Base-by-base conservation (phyloP, 2,888 invertebrate species). In the Ganaspis brasiliensis region DNA sequence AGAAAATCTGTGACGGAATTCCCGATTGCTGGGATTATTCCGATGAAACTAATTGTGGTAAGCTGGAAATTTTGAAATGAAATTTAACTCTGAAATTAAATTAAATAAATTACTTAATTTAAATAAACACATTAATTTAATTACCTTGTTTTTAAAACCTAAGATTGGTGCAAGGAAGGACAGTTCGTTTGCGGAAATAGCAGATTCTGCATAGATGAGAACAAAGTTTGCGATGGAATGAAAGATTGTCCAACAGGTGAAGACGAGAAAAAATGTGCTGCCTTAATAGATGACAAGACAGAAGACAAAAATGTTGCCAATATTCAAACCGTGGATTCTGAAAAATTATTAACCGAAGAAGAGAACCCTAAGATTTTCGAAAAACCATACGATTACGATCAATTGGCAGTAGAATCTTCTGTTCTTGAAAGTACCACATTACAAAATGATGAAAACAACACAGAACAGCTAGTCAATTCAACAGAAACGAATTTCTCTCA, bases 21-120 rank as follows among this genome's bases (percentile, higher is more conserved):
- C 94, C 95, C 0, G 96, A 96, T 87, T 96, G 96, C 86, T 95
- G 95, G 94, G 96, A 96, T 89, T 96, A 94, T 87, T 95, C 96
- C 0, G 96, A 96, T 89, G 96, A 96, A 91, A 94, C 94, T 85
- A 93, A 94, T 82, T 96, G 96, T 89, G 96, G 96, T 96, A 93
- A 91, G 57, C 8, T 19, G 26, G 24, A 73, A 9, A 8, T 8
- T 61, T 70, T 35, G 52, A 35, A 16, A 67, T 21, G 24, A 55
- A 57, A 52, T 14, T 19, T 52, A 26, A 21, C n/a, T n/a, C 31
- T 31, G 6, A 31, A 31, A 31, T 31, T 31, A 31, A 31, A 31
- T 6, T 31, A 31, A 31, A 31, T 31, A 31, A 4, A 4, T 31
- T 31, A 31, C 2, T 31, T 31, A n/a, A n/a, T n/a, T n/a, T n/a